Conservation (phyloP, 2,113 vertebrate genomes). For the Mustela nigripes region DNA sequence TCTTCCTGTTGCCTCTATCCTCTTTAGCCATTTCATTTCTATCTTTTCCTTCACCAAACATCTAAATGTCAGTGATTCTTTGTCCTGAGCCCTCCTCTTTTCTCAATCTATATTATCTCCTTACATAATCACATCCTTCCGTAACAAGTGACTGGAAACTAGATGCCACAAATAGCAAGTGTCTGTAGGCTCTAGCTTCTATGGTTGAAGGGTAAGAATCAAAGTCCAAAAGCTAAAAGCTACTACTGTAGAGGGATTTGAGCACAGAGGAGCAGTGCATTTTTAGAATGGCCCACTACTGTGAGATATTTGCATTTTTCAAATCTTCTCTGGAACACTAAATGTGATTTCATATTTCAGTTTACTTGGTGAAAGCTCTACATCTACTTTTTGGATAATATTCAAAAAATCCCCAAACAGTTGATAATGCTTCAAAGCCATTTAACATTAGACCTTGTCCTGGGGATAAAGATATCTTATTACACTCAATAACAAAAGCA, state of each 20-base stretch:
- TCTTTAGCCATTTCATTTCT: background rate
- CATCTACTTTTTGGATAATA: constrained; percentile 62
- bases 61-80: background rate
- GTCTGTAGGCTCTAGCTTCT: background rate
- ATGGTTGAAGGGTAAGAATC: background rate
- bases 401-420: constrained; percentile 33
- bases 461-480: constrained; percentile 54
- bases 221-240: background rate
- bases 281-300: background rate
- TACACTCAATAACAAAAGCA: constrained; percentile 27
- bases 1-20: background rate
- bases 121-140: background rate
- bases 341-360: constrained; percentile 37
- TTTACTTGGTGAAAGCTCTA: constrained; percentile 63
- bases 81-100: background rate
- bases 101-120: background rate
- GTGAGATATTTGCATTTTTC: constrained; percentile 43
- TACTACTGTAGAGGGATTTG: background rate
- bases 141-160: background rate
- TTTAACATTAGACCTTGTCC: constrained; percentile 50
- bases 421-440: constrained; percentile 59
- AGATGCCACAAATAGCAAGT: background rate
- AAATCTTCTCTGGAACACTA: constrained; percentile 66
- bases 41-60: background rate
- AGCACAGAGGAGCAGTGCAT: background rate